Percentiles rank a stretch among this genome's conserved stretches.
These are phyloP conservation scores for Tenebrio molitor DNA, from an alignment of 1,140 invertebrate species.

Conservation along the genomic window DNA sequence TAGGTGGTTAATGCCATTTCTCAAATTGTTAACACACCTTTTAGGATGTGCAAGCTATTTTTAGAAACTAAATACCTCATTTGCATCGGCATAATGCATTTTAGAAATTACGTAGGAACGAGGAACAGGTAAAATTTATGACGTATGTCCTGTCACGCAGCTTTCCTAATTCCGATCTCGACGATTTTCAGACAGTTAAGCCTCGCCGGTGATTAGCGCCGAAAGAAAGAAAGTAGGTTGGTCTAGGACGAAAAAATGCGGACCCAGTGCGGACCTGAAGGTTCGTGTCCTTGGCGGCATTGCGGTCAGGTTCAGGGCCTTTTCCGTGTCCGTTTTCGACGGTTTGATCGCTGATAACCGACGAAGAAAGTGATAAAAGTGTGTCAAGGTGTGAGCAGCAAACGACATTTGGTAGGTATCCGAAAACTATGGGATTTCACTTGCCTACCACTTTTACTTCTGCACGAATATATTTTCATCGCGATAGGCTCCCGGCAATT, in stretches of 20 bases:
- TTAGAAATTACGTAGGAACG: slow-evolving; percentile 30
- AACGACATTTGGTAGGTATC: slow-evolving; percentile 47
- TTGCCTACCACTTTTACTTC: slow-evolving; percentile 50
- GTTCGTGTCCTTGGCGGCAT: slow-evolving; percentile 16
- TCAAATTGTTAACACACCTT: slow-evolving; percentile 32
- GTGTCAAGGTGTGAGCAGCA: slow-evolving; percentile 44
- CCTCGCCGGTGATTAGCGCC: not conserved
- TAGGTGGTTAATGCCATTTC: slow-evolving; percentile 16
- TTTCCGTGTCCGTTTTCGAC: slow-evolving; percentile 22
- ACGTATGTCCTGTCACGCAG: slow-evolving; percentile 8
- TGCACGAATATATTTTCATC: slow-evolving; percentile 38
- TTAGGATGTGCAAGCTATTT: slow-evolving; percentile 35
- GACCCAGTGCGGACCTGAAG: too few species aligned
- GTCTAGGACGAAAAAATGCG: not conserved
- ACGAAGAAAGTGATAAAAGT: slow-evolving; percentile 50
- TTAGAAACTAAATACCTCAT: slow-evolving; percentile 36
- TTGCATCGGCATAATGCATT: slow-evolving; percentile 33
- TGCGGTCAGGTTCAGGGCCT: slow-evolving; percentile 32
- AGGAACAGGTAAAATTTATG: slow-evolving; percentile 23
- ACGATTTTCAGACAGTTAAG: slow-evolving; percentile 22
- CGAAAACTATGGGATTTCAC: slow-evolving; percentile 50
- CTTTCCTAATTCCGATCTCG: slow-evolving; percentile 24
- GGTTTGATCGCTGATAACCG: slow-evolving; percentile 35
- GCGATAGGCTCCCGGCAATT: slow-evolving; percentile 17
- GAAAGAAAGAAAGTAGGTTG: slow-evolving; percentile 35